Base-by-base conservation (phyloP, 2,113 vertebrate genomes). In the Procavia capensis region DNA sequence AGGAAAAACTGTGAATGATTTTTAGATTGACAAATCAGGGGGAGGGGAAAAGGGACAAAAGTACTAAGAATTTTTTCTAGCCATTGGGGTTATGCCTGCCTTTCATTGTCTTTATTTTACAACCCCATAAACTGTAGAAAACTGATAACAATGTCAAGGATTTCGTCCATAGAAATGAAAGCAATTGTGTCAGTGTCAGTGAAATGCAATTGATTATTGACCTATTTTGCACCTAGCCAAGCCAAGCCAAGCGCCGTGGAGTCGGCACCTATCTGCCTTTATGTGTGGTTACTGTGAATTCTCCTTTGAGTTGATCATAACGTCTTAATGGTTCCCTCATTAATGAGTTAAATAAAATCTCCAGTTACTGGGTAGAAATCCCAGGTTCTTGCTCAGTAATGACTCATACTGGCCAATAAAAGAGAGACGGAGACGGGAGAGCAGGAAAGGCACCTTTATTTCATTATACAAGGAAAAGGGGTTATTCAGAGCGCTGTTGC, bases 271-370 rank as follows among this genome's bases (percentile, higher is more conserved):
- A 34, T 3, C 64, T 76, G 43, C 78, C 43, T 93, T 14, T 29
- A 43, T 29, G 31, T 88, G 7, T 78, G 72, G 19, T 54, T 54
- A 59, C 25, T 84, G 72, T 70, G 11, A 43, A 83, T 83, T 85
- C 70, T 95, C 16, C 80, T 91, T 79, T 66, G 36, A 78, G 64
- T 9, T 39, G 81, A 41, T 78, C 19, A 20, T 80, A 83, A 70
- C 29, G 92, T 83, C 41, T 79, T 47, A 50, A 17, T 78, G 29
- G 24, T 80, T 92, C 31, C 72, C 24, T 92, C 64, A 94, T 36
- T 92, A 91, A 78, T 41, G n/a, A 83, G 29, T 66, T 88, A 75
- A 94, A 82, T 91, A 88, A 96, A 88, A 91, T 59, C 57, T 54
- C 17, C 17, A 16, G 50, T 54, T 54, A 54, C 47, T 50, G 47